Conservation (phyloP, 2,888 invertebrate species). For the Coecobrya sp. region DNA sequence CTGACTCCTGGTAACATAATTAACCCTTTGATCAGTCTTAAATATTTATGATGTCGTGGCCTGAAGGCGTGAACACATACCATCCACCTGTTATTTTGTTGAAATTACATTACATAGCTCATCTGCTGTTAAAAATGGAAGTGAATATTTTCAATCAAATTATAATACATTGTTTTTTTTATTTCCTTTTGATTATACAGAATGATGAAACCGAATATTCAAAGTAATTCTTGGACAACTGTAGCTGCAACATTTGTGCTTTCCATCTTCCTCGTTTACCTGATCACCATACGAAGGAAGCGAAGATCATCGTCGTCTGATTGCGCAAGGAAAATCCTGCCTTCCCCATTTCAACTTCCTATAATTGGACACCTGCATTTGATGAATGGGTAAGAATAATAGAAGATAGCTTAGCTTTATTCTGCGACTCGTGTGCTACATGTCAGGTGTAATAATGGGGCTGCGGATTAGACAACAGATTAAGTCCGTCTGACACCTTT, state of each 20-base stretch:
- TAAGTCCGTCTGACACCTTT: conserved; percentile 67
- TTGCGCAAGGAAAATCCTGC: conserved; percentile 76
- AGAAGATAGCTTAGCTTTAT: conserved; percentile 24
- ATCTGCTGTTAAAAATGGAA: conserved; percentile 4
- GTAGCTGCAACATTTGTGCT: conserved; percentile 68
- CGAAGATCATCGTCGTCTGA: conserved; percentile 22
- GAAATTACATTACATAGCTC: too few species aligned
- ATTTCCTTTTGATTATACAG: conserved; percentile 43
- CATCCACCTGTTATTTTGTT: conserved; percentile 9
- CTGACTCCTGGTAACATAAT: not conserved
- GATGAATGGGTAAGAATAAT: conserved; percentile 83
- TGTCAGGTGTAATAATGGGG: conserved; percentile 12
- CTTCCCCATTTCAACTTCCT: conserved; percentile 84
- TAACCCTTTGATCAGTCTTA: conserved; percentile 45
- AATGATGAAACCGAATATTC: conserved; percentile 74
- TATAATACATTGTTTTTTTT: not conserved
- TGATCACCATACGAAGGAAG: conserved; percentile 41
- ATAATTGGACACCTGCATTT: conserved; percentile 86
- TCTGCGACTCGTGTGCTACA: conserved; percentile 60
- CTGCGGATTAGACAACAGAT: conserved; percentile 41
- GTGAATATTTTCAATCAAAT: conserved; percentile 29
- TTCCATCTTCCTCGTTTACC: conserved; percentile 60
- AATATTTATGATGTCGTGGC: conserved; percentile 59
- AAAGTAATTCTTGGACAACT: conserved; percentile 75
- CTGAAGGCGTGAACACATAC: conserved; percentile 65